Evolutionary conservation across 2,888 invertebrate species (phyloP).

Genomic region (Lepas anatifera): DNA sequence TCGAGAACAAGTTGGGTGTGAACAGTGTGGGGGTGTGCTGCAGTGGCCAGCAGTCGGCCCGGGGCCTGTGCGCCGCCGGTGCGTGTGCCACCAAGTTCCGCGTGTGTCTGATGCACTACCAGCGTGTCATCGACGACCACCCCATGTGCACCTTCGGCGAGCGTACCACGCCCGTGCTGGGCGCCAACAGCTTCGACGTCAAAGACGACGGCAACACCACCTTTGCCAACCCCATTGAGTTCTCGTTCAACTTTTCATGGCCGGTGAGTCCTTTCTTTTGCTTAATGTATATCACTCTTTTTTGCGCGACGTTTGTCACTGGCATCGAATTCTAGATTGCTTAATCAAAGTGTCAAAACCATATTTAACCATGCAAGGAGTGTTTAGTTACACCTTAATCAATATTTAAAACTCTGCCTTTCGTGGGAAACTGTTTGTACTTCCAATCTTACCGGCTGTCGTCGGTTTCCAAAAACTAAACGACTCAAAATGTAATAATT

Average conservation of each 20-base stretch:
- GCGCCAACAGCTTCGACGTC: constrained; percentile 49
- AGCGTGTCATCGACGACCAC: constrained; percentile 80
- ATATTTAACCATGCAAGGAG: too few species aligned
- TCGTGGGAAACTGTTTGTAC: too few species aligned
- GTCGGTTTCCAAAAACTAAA: too few species aligned
- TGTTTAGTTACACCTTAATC: too few species aligned
- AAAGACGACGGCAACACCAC: constrained; percentile 39
- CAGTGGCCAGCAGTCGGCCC: constrained; percentile 45
- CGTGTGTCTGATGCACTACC: constrained; percentile 92
- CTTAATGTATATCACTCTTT: background rate
- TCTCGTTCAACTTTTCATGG: constrained; percentile 91
- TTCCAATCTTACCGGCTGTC: too few species aligned
- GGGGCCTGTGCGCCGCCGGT: constrained; percentile 47
- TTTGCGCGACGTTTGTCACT: background rate
- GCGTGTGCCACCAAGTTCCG: constrained; percentile 80
- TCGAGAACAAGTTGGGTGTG: constrained; percentile 81
- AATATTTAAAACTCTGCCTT: too few species aligned
- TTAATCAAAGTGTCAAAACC: too few species aligned
- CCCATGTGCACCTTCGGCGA: constrained; percentile 89
- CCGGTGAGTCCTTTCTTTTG: constrained; percentile 67
- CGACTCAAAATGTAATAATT: too few species aligned
- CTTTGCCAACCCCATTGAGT: constrained; percentile 74
- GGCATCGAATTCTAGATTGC: too few species aligned
- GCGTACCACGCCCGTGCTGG: constrained; percentile 73
- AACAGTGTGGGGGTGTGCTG: constrained; percentile 86